Percentiles rank a stretch among this genome's conserved stretches.
Evolutionary conservation across 2,797 vertebrate species (phyloP).

Genomic region (Mus minutoides): DNA sequence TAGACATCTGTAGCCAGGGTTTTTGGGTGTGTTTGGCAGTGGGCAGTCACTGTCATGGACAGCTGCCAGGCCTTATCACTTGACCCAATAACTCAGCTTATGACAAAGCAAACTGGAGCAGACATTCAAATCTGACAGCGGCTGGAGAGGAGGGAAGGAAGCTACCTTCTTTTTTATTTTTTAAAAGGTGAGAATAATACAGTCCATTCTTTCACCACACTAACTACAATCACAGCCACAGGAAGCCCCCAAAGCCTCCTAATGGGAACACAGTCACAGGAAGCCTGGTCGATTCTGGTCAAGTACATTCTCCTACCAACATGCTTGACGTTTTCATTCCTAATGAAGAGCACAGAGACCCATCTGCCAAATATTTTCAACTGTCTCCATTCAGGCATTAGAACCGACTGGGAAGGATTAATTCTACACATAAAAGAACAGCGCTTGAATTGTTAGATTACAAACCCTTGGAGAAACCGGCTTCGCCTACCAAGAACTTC

Average conservation of each 20-base stretch:
- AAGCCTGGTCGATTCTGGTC: conserved; percentile 35
- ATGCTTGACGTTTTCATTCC: background rate
- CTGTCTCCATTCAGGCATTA: background rate
- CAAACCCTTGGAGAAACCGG: background rate
- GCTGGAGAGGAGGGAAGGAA: conserved; percentile 72
- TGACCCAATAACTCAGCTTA: conserved; percentile 72
- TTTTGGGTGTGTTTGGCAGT: background rate
- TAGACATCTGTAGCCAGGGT: background rate
- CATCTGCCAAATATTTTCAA: conserved; percentile 63
- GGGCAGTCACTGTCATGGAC: background rate
- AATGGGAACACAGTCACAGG: background rate
- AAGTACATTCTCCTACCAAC: conserved; percentile 22
- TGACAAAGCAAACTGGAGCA: conserved; percentile 80
- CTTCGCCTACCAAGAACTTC: background rate
- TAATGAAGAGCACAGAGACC: conserved; percentile 30
- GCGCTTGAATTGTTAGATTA: background rate
- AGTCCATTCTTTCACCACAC: conserved; percentile 48
- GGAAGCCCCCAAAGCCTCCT: conserved; percentile 12
- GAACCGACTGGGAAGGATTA: conserved; percentile 23
- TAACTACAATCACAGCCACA: background rate
- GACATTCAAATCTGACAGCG: conserved; percentile 79
- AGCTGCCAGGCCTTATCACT: conserved; percentile 74
- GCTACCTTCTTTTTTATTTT: conserved; percentile 63
- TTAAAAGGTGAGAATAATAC: conserved; percentile 60
- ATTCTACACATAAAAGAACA: conserved; percentile 43